Evolutionary conservation across 2,113 vertebrate genomes (phyloP).

Genomic region (Leucopsar rothschildi): DNA sequence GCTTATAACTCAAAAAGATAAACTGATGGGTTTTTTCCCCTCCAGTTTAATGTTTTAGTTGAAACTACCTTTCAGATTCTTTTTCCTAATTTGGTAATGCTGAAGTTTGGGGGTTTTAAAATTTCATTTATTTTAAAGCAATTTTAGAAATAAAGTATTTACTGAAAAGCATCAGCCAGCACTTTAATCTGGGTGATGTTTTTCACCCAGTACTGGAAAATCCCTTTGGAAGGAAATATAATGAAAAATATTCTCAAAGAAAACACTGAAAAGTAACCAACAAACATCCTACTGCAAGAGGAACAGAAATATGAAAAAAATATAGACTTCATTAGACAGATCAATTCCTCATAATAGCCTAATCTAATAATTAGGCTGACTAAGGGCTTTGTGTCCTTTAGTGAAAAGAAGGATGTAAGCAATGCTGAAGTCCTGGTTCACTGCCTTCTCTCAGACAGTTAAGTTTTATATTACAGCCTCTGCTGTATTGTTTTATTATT

Average conservation of each 20-base stretch:
- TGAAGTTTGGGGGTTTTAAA: background rate
- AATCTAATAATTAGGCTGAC: constrained; percentile 18
- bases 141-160: background rate
- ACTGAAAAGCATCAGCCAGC: background rate
- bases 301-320: background rate
- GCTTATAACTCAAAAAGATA: background rate
- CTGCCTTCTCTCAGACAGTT: background rate
- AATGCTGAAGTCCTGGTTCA: background rate
- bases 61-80: background rate
- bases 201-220: background rate
- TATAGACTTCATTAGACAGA: background rate
- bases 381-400: background rate
- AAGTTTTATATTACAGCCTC: background rate
- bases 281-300: background rate
- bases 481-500: background rate
- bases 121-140: background rate
- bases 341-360: background rate
- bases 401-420: background rate
- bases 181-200: background rate
- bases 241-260: background rate
- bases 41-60: background rate
- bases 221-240: background rate
- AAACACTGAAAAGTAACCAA: background rate
- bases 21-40: fast-evolving
- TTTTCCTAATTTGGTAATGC: background rate